Base-by-base conservation (phyloP, 1,140 invertebrate species). In the Hyles vespertilio region DNA sequence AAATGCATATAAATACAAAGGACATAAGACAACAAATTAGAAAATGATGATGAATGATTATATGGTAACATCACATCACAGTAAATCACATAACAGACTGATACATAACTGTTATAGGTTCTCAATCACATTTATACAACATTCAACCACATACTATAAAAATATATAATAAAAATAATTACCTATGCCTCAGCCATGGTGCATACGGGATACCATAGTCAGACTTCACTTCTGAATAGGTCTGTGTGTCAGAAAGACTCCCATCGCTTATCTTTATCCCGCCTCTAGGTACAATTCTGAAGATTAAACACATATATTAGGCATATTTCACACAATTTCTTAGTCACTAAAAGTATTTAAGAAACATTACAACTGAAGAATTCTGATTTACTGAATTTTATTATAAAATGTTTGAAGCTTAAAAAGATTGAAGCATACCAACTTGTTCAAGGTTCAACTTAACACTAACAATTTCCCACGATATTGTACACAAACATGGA, bases 191-290 rank as follows among this genome's bases (percentile, higher is more conserved):
- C 52, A 93, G 75, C 93, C 93, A 93, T 69, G 93, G 92, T 12
- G 92, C 92, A 67, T 93, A 93, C 1, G 92, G 92, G 80, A 92
- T 93, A 45, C 90, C 89, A 70, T 92, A 93, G 64, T 93, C 93
- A 3, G 92, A 92, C 64, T 92, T 92, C 6, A 92, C 91, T 77
- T 92, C 91, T 1, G 91, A 91, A 67, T 92, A 92, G 4, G 92
- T 93, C 76, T 93, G 93, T 3, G 92, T 91, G 71, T 97, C 95
- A 43, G 95, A 96, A 3, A 96, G 89, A 47, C 95, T 96, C 5
- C 95, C 95, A 79, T 95, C 94, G 48, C 92, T 92, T 44, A 91
- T 91, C 77, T 93, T 93, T 62, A 92, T 92, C 7, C 86, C 90
- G 65, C 84, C 91, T 74, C 90, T 91, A 48, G 89, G 91, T 36